A percentile compares a stretch with the other conserved stretches of the same genome.
Conservation (phyloP, 2,797 vertebrate genomes). For the Lacerta viridis region DNA sequence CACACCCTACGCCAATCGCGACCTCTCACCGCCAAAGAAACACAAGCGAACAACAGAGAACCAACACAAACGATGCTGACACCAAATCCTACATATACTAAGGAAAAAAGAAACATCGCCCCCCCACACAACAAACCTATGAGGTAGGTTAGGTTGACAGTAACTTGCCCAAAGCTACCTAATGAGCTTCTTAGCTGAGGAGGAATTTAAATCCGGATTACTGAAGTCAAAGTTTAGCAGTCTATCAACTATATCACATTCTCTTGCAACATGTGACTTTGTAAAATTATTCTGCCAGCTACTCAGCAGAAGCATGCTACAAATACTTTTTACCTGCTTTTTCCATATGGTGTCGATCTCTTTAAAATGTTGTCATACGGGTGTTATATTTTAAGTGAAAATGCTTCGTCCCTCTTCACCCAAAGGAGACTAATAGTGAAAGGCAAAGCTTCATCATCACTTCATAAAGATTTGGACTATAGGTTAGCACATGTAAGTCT, state of each 20-base stretch:
- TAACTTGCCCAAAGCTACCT: no score
- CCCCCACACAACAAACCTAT: not conserved
- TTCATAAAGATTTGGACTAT: conserved; percentile 8
- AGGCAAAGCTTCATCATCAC: not conserved
- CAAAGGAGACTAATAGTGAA: not conserved
- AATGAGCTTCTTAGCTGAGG: not conserved
- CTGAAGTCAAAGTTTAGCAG: not conserved
- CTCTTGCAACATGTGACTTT: not conserved
- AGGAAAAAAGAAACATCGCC: no score
- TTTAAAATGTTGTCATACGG: not conserved
- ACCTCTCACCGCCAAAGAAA: no score
- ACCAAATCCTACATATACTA: no score
- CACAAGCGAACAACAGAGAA: no score
- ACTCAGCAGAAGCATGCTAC: not conserved
- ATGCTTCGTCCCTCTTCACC: not conserved
- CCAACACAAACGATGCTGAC: no score
- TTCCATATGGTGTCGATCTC: not conserved
- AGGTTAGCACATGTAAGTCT: conserved; percentile 33
- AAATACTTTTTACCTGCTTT: not conserved
- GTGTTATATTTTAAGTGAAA: not conserved
- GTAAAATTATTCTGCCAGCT: not conserved
- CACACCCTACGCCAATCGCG: no score
- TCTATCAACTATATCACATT: not conserved
- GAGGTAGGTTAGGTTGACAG: no score
- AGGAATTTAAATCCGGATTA: not conserved